A percentile compares a stretch with the other conserved stretches of the same genome.
Conservation (phyloP, 1,140 invertebrate genomes). For the Battus philenor region DNA sequence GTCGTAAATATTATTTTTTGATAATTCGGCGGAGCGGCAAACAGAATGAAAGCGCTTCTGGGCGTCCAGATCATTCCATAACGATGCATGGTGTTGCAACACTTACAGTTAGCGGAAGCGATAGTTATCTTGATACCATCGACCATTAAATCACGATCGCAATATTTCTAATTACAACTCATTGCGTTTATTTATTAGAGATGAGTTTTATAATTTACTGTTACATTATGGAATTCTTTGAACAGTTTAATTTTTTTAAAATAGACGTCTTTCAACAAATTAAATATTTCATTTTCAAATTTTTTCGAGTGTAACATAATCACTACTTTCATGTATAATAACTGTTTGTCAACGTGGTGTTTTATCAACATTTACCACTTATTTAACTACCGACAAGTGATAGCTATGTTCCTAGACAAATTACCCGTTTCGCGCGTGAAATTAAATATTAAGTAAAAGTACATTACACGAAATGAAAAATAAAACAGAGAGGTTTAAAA, state of each 20-base stretch:
- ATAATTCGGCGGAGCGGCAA: neutral
- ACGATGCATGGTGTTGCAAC: conserved; percentile 37
- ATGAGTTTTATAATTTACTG: no score
- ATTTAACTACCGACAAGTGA: conserved; percentile 14
- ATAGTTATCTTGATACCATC: conserved; percentile 24
- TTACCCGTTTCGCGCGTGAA: conserved; percentile 7
- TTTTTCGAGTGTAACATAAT: no score
- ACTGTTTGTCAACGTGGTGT: neutral
- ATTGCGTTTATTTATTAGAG: no score
- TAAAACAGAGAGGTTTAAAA: no score
- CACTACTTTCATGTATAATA: neutral
- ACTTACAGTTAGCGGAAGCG: conserved; percentile 43
- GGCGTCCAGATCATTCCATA: neutral
- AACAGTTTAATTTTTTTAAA: no score
- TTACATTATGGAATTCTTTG: no score
- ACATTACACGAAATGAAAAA: no score
- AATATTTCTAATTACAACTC: no score
- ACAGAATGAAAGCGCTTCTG: neutral
- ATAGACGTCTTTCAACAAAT: no score
- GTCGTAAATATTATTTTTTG: neutral
- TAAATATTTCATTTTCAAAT: no score
- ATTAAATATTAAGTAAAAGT: conserved; percentile 13
- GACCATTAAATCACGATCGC: conserved; percentile 33
- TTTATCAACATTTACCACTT: conserved; percentile 15
- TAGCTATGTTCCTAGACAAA: conserved; percentile 13